Conservation (phyloP, 2,888 invertebrate genomes). For the Apamea sordens region DNA sequence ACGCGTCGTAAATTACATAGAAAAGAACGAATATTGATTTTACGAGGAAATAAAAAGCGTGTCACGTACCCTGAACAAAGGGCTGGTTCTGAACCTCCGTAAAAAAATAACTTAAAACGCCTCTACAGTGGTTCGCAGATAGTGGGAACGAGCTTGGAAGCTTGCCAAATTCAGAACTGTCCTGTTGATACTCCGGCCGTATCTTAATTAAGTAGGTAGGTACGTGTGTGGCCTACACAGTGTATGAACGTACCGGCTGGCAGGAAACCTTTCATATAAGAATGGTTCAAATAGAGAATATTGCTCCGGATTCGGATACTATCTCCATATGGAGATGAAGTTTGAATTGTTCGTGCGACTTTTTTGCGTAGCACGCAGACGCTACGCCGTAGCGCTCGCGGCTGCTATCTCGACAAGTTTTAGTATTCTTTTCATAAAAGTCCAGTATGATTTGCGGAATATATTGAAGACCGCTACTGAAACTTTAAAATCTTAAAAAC, state of each 20-base stretch:
- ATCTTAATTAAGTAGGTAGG: constrained; percentile 67
- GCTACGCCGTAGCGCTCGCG: constrained; percentile 25
- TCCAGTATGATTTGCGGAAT: background rate
- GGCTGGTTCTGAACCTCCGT: constrained; percentile 46
- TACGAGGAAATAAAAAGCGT: constrained; percentile 54
- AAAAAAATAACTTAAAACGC: constrained; percentile 64
- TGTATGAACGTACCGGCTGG: constrained; percentile 9
- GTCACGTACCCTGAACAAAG: constrained; percentile 57
- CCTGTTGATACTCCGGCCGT: constrained; percentile 58
- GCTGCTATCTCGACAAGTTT: background rate
- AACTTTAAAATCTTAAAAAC: background rate
- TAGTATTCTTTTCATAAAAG: background rate
- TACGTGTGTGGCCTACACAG: constrained; percentile 56
- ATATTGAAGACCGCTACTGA: no score
- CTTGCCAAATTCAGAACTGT: constrained; percentile 64
- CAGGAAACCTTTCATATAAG: constrained; percentile 31
- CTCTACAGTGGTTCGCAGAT: constrained; percentile 56
- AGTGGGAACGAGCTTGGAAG: constrained; percentile 61
- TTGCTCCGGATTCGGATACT: constrained; percentile 15
- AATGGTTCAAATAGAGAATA: constrained; percentile 35
- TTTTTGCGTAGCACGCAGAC: constrained; percentile 11
- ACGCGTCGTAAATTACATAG: constrained; percentile 19
- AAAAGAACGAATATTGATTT: constrained; percentile 51
- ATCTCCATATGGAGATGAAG: constrained; percentile 16
- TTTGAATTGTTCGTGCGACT: constrained; percentile 14